Base-by-base conservation (phyloP, 2,888 invertebrate species). In the Lithophane socia region DNA sequence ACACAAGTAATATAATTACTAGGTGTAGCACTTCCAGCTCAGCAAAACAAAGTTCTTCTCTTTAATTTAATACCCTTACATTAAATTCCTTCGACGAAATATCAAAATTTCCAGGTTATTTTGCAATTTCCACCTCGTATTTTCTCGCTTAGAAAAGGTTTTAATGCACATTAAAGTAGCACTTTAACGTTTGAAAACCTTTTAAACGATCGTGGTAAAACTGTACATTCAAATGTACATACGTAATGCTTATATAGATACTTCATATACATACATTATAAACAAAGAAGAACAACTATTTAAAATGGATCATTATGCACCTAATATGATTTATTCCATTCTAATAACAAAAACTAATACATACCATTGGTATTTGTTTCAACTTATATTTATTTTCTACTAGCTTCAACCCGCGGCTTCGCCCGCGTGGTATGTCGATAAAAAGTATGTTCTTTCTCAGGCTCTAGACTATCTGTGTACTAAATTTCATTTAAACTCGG, bases 111-210 rank as follows among this genome's bases (percentile, higher is more conserved):
- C 1, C 12, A 52, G 42, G 42, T 42, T 72, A 54, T 72, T 54
- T 70, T 44, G 42, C 42, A 44, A 24, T 69, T 54, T 67, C 52
- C 8, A 67, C 21, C 52, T 10, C 9, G 37, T 9, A 10, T 37
- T 54, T 37, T 16, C 29, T 54, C 9, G 29, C 29, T 16, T 37
- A 5, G 3, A 52, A 52, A 67, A 29, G 13, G 21, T 21, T 21
- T 8, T 37, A 37, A 52, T 9, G 9, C 21, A 13, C 29, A 13
- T 9, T 13, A 21, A 52, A 37, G 29, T 52, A 54, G n/a, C 37
- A 71, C 37, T 67, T 37, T n/a, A 49, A n/a, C n/a, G 49, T n/a
- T 68, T 71, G 47, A 49, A 68, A 67, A 21, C 37, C 18, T 37
- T 49, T 72, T 18, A 42, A 49, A 37, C 18, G 8, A 47, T 37